These are phyloP conservation scores for Neoniphon sammara DNA, from an alignment of 2,797 vertebrate species.

Conservation along the genomic window DNA sequence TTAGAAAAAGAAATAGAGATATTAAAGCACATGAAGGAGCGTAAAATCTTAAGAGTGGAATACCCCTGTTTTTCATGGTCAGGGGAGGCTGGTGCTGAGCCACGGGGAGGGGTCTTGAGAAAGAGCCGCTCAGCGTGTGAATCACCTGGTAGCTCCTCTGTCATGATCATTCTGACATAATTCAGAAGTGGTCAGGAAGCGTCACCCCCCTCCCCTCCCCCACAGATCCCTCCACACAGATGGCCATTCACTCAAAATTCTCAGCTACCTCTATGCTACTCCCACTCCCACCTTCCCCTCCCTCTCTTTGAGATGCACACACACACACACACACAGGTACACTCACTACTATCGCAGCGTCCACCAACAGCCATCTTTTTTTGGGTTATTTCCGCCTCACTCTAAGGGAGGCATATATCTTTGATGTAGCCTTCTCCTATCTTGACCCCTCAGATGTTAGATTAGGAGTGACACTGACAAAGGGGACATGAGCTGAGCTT, in stretches of 20 bases:
- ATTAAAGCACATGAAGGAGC: background rate
- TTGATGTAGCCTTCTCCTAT: background rate
- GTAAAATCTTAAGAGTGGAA: background rate
- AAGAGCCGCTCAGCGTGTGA: background rate
- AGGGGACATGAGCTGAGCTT: background rate
- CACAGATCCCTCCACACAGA: conserved; percentile 58
- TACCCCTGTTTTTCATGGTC: background rate
- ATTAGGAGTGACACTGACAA: conserved; percentile 7
- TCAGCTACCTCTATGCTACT: conserved; percentile 29
- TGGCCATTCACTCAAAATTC: conserved; percentile 60
- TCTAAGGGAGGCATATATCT: conserved; percentile 2
- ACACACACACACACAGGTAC: conserved; percentile 30
- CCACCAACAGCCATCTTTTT: conserved; percentile 24
- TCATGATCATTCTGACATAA: conserved; percentile 54
- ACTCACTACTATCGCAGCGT: conserved; percentile 17
- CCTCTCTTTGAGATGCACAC: conserved; percentile 18
- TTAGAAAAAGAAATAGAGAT: background rate
- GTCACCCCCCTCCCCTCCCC: conserved; percentile 45
- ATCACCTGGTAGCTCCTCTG: background rate
- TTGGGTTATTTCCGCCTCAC: conserved; percentile 23
- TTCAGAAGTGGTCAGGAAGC: conserved; percentile 60
- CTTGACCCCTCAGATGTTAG: background rate
- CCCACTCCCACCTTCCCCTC: conserved; percentile 45
- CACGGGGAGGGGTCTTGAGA: background rate
- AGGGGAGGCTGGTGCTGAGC: background rate